Percentiles rank a stretch among this genome's conserved stretches.
Conservation (phyloP, 2,113 vertebrate genomes). For the Gymnarchus niloticus region DNA sequence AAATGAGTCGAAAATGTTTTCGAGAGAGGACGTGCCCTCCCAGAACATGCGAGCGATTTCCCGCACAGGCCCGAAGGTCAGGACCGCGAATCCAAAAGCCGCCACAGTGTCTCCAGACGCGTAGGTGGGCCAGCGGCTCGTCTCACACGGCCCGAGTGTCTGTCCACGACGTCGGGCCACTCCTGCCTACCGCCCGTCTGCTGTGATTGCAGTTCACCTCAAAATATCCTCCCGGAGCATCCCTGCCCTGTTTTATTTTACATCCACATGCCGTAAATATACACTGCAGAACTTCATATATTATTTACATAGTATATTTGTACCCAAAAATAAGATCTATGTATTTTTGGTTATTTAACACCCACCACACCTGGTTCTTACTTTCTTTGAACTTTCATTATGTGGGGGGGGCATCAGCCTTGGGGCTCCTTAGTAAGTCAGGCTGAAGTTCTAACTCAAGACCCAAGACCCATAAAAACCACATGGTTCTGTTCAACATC, state of each 20-base stretch:
- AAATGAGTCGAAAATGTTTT: background rate
- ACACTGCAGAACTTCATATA: background rate
- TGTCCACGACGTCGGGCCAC: background rate
- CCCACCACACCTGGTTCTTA: slow-evolving; percentile 1
- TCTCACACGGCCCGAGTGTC: background rate
- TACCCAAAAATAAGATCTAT: background rate
- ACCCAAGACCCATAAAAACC: background rate
- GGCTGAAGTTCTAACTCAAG: background rate
- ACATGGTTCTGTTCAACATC: background rate
- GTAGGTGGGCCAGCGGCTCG: background rate
- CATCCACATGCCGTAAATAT: background rate
- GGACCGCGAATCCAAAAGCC: background rate
- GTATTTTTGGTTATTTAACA: background rate
- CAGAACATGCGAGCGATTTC: background rate
- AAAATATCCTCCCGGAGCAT: background rate
- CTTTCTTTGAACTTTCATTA: too few relatives aligned
- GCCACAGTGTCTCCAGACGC: background rate
- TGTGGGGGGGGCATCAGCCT: background rate
- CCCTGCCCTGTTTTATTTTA: background rate
- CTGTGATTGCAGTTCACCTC: background rate
- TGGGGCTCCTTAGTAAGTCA: background rate
- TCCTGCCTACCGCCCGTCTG: background rate
- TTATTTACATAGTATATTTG: background rate
- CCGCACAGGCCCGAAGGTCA: background rate
- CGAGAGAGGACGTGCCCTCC: background rate